A percentile compares a stretch with the other conserved stretches of the same genome.
Conservation (phyloP, 2,888 invertebrate genomes). For the Spilarctia lutea region DNA sequence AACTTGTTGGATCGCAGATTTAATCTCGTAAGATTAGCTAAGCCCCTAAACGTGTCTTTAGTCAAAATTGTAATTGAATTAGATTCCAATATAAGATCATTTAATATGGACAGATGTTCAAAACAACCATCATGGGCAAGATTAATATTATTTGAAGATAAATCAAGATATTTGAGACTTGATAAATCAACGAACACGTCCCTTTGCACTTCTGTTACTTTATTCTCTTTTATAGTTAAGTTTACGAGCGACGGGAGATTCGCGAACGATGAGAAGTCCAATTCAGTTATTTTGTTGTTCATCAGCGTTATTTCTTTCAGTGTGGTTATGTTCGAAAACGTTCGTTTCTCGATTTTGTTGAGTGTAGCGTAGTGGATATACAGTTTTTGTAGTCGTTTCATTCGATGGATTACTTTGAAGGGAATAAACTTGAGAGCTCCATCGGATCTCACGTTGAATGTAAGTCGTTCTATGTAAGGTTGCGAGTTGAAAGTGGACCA, state of each 20-base stretch:
- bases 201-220: slow-evolving; percentile 91
- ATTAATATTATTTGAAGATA: slow-evolving; percentile 95
- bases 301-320: slow-evolving; percentile 90
- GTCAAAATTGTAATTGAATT: slow-evolving; percentile 92
- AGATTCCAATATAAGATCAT: slow-evolving; percentile 92
- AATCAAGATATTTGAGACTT: slow-evolving; percentile 90
- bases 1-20: slow-evolving; percentile 92
- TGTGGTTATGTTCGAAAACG: slow-evolving; percentile 91
- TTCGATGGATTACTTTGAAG: slow-evolving; percentile 88
- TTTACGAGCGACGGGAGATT: slow-evolving; percentile 90
- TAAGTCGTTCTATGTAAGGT: slow-evolving; percentile 88
- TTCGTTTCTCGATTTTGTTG: slow-evolving; percentile 89
- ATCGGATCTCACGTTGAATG: slow-evolving; percentile 90
- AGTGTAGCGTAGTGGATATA: slow-evolving; percentile 91
- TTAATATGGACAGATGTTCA: slow-evolving; percentile 89
- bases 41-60: slow-evolving; percentile 91
- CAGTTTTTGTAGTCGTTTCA: slow-evolving; percentile 89
- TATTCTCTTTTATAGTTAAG: slow-evolving; percentile 92
- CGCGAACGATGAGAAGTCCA: slow-evolving; percentile 91
- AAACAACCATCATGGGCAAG: slow-evolving; percentile 95
- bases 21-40: slow-evolving; percentile 90
- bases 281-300: slow-evolving; percentile 89
- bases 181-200: slow-evolving; percentile 92
- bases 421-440: slow-evolving; percentile 91
- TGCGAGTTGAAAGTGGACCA: slow-evolving; percentile 92